Base-by-base conservation (phyloP, 2,113 vertebrate genomes). In the Oncorhynchus gorbuscha region DNA sequence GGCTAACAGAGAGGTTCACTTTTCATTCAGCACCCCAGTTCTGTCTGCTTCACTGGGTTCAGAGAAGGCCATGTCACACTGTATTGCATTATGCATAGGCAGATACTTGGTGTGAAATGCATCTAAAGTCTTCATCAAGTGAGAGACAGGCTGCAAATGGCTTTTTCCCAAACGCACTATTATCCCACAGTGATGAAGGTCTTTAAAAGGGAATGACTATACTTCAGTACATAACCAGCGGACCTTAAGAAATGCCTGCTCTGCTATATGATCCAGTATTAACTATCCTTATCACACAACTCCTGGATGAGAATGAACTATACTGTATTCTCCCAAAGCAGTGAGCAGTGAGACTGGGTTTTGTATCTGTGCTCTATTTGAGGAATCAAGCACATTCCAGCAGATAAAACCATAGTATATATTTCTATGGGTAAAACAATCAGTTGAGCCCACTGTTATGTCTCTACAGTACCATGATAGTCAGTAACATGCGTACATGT, bases 131-230 rank as follows among this genome's bases (percentile, higher is more conserved):
- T 79, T 48, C 13, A 65, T 66, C 69, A 35, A 20, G 20, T 20
- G 14, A 76, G 45, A 66, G 79, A 64, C 1, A 8, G 51, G 71
- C 78, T 86, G 79, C 78, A 83, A 79, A 82, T 70, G 72, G 74
- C 71, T 74, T 78, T 83, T 87, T 80, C 83, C 89, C 84, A 76
- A 82, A 81, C 86, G 86, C 87, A 20, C 72, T 80, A 84, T 89
- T 87, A 86, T 80, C 89, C 87, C 83, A 85, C 79, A 81, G 75
- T 85, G 89, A 89, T 85, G 89, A 89, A 83, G 83, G 81, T n/a
- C 69, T 76, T 83, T 74, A 86, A 84, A 77, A 81, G 48, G 49
- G 51, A 55, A 55, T 18, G 51, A 18, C 76, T 77, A 69, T 69
- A 84, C 69, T 80, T 84, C 62, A 87, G 64, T 69, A 75, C 59